Conservation (phyloP, 1,140 invertebrate genomes). For the Magallana ariakensis region DNA sequence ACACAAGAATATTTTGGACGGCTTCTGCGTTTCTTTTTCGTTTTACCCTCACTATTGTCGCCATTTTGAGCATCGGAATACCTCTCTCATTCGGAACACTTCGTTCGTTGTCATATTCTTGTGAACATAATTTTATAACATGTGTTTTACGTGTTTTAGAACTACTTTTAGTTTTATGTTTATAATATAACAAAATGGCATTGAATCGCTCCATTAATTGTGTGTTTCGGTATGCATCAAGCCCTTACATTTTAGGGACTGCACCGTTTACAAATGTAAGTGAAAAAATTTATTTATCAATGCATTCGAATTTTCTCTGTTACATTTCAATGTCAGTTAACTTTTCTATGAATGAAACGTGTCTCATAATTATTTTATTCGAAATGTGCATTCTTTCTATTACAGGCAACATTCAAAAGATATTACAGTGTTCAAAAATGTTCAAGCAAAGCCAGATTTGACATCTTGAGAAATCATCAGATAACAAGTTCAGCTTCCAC, state of each 20-base stretch:
- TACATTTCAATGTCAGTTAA: not conserved
- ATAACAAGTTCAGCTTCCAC: not conserved
- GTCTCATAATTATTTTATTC: not conserved
- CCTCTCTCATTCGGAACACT: not conserved
- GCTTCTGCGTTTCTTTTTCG: conserved; percentile 73
- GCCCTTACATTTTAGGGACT: not conserved
- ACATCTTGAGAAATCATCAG: not conserved
- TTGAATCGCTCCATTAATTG: not conserved
- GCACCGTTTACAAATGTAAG: not conserved
- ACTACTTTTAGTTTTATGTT: too few relatives aligned
- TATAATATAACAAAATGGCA: not conserved
- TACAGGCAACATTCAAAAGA: not conserved
- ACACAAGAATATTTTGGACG: conserved; percentile 69
- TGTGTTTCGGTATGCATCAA: not conserved
- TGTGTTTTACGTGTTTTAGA: too few relatives aligned
- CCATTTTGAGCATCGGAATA: conserved; percentile 62
- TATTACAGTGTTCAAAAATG: conserved; percentile 4
- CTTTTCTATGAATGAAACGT: not conserved
- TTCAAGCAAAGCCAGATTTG: not conserved
- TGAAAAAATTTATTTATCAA: not conserved
- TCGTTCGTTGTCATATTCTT: not conserved
- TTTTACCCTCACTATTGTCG: conserved; percentile 74
- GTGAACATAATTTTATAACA: too few relatives aligned
- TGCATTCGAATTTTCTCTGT: not conserved
- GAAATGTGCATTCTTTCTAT: not conserved